Conservation (phyloP, 2,888 invertebrate genomes). For the Orthosia cruda region DNA sequence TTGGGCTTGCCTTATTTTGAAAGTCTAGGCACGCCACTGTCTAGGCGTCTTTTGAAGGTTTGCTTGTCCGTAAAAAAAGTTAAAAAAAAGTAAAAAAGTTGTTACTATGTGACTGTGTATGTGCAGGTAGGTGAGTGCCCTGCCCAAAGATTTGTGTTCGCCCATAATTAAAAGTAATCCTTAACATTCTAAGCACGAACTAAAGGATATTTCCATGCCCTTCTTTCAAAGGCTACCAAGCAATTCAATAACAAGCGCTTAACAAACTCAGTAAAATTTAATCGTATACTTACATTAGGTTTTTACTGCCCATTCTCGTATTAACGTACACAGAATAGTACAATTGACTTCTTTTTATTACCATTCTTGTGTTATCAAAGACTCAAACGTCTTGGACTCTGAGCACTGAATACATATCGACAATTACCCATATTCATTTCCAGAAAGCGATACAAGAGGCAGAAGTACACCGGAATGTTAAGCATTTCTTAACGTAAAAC, state of each 20-base stretch:
- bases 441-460: conserved; percentile 47
- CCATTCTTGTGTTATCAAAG: conserved; percentile 32
- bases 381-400: conserved; percentile 15
- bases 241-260: conserved; percentile 51
- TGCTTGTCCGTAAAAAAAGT: too few relatives aligned
- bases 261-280: conserved; percentile 48
- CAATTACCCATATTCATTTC: conserved; percentile 59
- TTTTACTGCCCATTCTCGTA: conserved; percentile 53
- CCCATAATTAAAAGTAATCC: too few relatives aligned
- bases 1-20: too few relatives aligned
- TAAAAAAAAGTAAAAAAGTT: too few relatives aligned
- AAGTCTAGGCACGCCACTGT: too few relatives aligned
- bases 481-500: conserved; percentile 43
- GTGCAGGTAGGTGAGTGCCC: too few relatives aligned
- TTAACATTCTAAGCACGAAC: too few relatives aligned
- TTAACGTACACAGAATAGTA: conserved; percentile 46
- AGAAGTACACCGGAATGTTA: conserved; percentile 50
- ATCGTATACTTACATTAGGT: conserved; percentile 31
- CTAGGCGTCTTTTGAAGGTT: too few relatives aligned
- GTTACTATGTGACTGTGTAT: too few relatives aligned
- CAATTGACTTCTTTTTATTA: conserved; percentile 55
- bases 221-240: conserved; percentile 17
- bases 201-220: conserved; percentile 29
- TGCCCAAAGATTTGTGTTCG: too few relatives aligned
- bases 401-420: too few relatives aligned